A percentile compares a stretch with the other conserved stretches of the same genome.
These are phyloP conservation scores for Donacobius atricapilla DNA, from an alignment of 2,113 vertebrate genomes.

Conservation along the genomic window DNA sequence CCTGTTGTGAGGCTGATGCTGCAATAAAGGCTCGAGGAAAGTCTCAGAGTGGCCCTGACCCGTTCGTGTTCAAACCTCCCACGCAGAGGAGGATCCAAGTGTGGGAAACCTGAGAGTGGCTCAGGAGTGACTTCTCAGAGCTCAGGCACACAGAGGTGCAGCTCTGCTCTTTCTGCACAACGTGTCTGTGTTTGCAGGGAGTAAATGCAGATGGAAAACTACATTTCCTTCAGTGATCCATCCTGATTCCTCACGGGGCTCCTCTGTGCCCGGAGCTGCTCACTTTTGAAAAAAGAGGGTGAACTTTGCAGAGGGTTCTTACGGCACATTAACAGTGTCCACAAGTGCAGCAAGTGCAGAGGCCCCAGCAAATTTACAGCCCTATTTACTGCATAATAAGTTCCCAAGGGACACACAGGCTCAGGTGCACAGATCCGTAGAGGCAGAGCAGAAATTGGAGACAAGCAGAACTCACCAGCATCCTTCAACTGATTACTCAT, in stretches of 20 bases:
- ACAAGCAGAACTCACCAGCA: background rate
- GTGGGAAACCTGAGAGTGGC: fast-evolving
- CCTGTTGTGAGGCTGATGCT: background rate
- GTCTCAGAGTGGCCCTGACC: background rate
- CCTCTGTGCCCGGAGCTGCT: background rate
- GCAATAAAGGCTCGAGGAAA: background rate
- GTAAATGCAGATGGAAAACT: background rate
- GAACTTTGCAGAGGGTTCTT: background rate
- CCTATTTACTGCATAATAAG: slow-evolving; percentile 39
- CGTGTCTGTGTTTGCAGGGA: background rate
- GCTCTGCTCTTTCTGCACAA: background rate
- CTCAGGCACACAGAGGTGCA: background rate
- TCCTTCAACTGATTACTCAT: background rate
- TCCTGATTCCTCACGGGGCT: background rate
- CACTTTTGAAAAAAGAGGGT: background rate
- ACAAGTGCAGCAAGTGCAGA: background rate
- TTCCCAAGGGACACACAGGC: background rate
- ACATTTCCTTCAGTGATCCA: background rate
- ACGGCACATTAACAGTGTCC: background rate
- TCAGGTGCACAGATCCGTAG: background rate
- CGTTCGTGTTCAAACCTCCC: background rate
- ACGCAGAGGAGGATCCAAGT: background rate
- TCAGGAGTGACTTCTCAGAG: background rate
- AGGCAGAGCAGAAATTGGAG: background rate
- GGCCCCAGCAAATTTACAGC: slow-evolving; percentile 14